These are phyloP conservation scores for Coturnix japonica DNA, from an alignment of 2,113 vertebrate genomes.

Conservation along the genomic window DNA sequence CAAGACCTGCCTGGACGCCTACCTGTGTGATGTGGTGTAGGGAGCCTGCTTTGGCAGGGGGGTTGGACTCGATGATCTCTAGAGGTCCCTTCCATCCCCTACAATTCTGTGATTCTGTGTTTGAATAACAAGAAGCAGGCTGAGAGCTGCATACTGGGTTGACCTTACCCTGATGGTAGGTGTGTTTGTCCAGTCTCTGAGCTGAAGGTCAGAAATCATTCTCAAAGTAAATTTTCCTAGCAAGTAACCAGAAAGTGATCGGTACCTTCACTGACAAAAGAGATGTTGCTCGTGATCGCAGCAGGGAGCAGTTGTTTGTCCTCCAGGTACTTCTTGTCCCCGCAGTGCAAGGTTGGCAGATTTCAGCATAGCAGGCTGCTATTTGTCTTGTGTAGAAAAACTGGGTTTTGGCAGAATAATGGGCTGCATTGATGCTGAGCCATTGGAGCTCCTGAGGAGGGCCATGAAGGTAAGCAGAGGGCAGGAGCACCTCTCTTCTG, in stretches of 20 bases:
- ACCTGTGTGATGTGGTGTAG: no score
- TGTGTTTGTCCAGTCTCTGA: background rate
- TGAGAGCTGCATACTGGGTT: background rate
- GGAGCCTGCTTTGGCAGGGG: no score
- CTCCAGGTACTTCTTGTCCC: background rate
- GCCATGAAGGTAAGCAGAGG: no score
- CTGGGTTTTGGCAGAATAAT: accelerated
- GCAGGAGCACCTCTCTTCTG: no score
- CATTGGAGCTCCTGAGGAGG: no score
- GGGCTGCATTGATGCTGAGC: accelerated
- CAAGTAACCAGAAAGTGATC: no score
- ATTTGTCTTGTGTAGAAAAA: background rate
- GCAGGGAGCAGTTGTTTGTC: background rate
- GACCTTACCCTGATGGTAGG: accelerated
- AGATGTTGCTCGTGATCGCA: background rate
- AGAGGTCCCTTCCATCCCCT: no score
- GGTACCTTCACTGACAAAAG: background rate
- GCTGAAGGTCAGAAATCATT: background rate
- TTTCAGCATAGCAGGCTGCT: background rate
- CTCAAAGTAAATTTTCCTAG: background rate
- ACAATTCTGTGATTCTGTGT: no score
- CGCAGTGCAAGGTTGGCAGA: background rate
- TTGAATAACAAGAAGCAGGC: background rate
- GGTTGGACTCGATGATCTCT: no score
- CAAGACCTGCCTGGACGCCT: no score